Conservation (phyloP, 2,888 invertebrate genomes). For the Tethea ocularis region DNA sequence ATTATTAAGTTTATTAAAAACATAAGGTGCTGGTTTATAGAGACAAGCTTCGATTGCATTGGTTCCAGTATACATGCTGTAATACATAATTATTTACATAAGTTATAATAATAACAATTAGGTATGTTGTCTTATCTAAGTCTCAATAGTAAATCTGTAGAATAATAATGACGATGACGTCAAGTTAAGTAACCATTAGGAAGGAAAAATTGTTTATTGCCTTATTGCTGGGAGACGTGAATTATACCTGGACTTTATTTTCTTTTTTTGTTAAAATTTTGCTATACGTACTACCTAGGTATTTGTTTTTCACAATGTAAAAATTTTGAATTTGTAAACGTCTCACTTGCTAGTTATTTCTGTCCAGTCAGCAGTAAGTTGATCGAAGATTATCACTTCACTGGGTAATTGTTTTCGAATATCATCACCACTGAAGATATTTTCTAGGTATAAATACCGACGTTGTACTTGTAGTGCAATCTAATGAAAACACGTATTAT, state of each 20-base stretch:
- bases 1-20: constrained; percentile 87
- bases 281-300: too few species aligned
- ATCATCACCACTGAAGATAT: constrained; percentile 94
- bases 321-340: constrained; percentile 6
- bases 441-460: constrained; percentile 94
- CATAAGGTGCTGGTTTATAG: constrained; percentile 83
- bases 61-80: constrained; percentile 77
- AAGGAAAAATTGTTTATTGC: too few species aligned
- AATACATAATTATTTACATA: constrained; percentile 14
- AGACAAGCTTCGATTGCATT: constrained; percentile 86
- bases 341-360: constrained; percentile 84
- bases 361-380: constrained; percentile 88
- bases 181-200: too few species aligned
- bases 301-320: not conserved
- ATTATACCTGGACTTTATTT: too few species aligned
- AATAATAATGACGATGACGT: too few species aligned
- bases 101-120: too few species aligned
- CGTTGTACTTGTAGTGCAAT: constrained; percentile 91
- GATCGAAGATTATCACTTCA: constrained; percentile 90
- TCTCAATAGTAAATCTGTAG: too few species aligned
- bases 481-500: constrained; percentile 33
- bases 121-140: too few species aligned
- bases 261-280: too few species aligned
- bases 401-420: constrained; percentile 92
- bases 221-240: too few species aligned